Conservation (phyloP, 2,888 invertebrate species). For the Drosophila pseudotakahashii region DNA sequence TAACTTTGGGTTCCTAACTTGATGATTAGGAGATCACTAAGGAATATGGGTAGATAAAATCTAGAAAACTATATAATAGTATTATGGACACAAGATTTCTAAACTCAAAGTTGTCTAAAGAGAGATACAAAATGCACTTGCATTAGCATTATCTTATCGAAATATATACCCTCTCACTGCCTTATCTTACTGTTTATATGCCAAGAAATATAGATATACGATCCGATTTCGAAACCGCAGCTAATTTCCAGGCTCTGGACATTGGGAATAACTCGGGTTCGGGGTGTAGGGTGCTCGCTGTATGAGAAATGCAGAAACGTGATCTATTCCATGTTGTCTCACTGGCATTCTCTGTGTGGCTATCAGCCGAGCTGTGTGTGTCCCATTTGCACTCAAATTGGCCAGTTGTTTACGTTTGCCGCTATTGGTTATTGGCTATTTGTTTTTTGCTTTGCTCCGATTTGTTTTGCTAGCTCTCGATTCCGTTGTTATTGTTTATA, state of each 20-base stretch:
- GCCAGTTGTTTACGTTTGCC: constrained; percentile 50
- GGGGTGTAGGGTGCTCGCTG: constrained; percentile 14
- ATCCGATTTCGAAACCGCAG: constrained; percentile 15
- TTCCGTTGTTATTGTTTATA: constrained; percentile 45
- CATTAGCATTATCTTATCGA: not conserved
- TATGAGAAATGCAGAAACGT: constrained; percentile 73
- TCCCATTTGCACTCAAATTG: constrained; percentile 32
- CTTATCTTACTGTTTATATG: constrained; percentile 5
- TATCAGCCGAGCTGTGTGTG: constrained; percentile 57
- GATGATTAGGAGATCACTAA: not conserved
- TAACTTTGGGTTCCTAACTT: not conserved
- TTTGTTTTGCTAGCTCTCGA: constrained; percentile 14
- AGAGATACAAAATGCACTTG: too few relatives aligned
- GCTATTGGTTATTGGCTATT: constrained; percentile 38
- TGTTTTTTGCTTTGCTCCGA: constrained; percentile 33
- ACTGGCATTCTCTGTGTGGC: constrained; percentile 57
- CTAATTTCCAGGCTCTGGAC: not conserved
- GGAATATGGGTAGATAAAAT: too few relatives aligned
- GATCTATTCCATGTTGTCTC: constrained; percentile 66
- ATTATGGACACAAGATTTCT: too few relatives aligned
- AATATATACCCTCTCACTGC: not conserved
- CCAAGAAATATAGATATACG: constrained; percentile 19
- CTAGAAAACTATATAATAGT: too few relatives aligned
- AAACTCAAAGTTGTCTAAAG: too few relatives aligned
- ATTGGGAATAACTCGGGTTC: constrained; percentile 10